Percentiles rank a stretch among this genome's conserved stretches.
Evolutionary conservation across 2,113 vertebrate species (phyloP).

Genomic region (Ceratotherium simum): DNA sequence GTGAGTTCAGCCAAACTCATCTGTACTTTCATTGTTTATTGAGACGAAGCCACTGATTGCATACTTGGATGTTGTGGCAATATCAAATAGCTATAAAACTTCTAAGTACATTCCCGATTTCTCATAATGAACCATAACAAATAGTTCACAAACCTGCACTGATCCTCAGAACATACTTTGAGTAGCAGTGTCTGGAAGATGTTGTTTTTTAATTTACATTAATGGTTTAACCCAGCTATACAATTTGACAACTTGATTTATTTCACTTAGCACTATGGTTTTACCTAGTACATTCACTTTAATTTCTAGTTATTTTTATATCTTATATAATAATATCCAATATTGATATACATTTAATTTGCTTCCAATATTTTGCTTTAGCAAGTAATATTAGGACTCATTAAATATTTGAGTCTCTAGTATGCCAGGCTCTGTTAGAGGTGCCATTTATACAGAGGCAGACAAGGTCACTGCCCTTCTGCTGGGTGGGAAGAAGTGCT

Average conservation of each 20-base stretch:
- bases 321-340: not conserved
- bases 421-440: not conserved
- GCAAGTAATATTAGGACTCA: not conserved
- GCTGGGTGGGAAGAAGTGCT: not conserved
- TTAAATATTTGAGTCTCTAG: not conserved
- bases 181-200: not conserved
- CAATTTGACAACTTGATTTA: not conserved
- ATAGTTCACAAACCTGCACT: not conserved
- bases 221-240: not conserved
- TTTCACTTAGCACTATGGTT: not conserved
- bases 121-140: not conserved
- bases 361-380: not conserved
- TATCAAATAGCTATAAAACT: not conserved
- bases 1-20: not conserved
- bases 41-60: not conserved
- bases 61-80: not conserved
- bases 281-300: not conserved
- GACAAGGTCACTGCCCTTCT: not conserved
- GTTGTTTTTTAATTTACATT: not conserved
- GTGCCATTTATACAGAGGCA: not conserved
- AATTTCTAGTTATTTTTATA: not conserved
- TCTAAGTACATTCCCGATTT: not conserved
- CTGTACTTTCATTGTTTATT: not conserved
- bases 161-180: not conserved
- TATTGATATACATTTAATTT: not conserved